Percentiles rank a stretch among this genome's conserved stretches.
Conservation (phyloP, 2,797 vertebrate genomes). For the Alauda arvensis region DNA sequence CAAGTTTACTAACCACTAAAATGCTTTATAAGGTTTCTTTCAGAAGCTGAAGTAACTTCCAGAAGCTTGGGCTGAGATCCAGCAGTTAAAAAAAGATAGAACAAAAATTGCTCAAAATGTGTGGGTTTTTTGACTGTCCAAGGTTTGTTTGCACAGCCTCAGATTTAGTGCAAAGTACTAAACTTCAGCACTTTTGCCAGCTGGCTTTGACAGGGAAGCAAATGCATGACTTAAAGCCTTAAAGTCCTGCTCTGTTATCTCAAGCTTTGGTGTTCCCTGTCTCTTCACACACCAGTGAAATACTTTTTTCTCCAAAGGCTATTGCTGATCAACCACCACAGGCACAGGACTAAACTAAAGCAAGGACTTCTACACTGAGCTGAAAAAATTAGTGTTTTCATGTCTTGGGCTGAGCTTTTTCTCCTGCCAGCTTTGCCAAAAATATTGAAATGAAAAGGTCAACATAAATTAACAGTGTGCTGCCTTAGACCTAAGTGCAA, state of each 20-base stretch:
- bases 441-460: neutral
- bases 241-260: neutral
- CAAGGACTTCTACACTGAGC: neutral
- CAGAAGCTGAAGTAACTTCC: neutral
- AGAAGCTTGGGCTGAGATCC: neutral
- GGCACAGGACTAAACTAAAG: neutral
- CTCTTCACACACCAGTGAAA: neutral
- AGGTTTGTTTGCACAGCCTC: neutral
- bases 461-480: neutral
- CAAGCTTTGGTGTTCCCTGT: accelerated
- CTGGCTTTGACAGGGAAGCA: neutral
- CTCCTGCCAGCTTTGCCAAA: neutral
- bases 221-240: neutral
- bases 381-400: neutral
- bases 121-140: neutral
- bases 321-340: neutral
- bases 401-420: neutral
- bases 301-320: neutral
- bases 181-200: neutral
- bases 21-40: neutral
- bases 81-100: neutral
- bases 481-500: neutral
- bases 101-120: neutral
- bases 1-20: neutral
- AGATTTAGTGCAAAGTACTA: neutral